Base-by-base conservation (phyloP, 2,888 invertebrate species). In the Dasysyrphus tricinctus region DNA sequence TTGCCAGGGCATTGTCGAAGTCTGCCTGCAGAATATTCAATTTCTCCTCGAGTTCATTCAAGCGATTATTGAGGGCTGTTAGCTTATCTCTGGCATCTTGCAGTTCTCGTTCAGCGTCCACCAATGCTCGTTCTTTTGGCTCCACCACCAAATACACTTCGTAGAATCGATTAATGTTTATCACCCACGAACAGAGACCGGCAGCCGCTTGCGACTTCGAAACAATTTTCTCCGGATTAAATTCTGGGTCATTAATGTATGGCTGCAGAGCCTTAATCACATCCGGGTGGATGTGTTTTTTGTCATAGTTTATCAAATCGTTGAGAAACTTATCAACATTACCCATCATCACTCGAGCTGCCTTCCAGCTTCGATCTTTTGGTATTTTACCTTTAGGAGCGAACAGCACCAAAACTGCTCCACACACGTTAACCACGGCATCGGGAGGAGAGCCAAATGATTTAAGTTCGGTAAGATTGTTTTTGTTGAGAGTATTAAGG, bases 101-200 rank as follows among this genome's bases (percentile, higher is more conserved):
- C 57, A 98, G 92, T 90, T 98, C 97, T 3, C 95, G 94, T 90
- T 98, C 98, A 14, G 98, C 98, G 81, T 96, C 96, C 24, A 95
- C 95, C 34, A 98, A 94, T 3, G 98, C 98, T 78, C 95, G 94
- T 90, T 98, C 94, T 90, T 98, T 97, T 24, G 98, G 98, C 91
- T 98, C 98, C 0, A 98, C 98, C 44, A 97, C 96, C 84, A 97
- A 96, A 92, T 96, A 98, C 37, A 98, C 97, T 74, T 97, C 96
- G 93, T 97, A 96, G 93, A 97, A 98, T 89, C 94, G 96, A 91
- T 97, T 90, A 88, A 98, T 98, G 92, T 98, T 98, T 88, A 97
- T 96, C 2, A 97, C 98, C 98, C 98, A 99, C 2, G 98, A 96
- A 91, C 98, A 98, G 9, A 99, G 93, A 32, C 98, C 97, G 72